Base-by-base conservation (phyloP, 2,888 invertebrate genomes). In the Slavum lentiscoides region DNA sequence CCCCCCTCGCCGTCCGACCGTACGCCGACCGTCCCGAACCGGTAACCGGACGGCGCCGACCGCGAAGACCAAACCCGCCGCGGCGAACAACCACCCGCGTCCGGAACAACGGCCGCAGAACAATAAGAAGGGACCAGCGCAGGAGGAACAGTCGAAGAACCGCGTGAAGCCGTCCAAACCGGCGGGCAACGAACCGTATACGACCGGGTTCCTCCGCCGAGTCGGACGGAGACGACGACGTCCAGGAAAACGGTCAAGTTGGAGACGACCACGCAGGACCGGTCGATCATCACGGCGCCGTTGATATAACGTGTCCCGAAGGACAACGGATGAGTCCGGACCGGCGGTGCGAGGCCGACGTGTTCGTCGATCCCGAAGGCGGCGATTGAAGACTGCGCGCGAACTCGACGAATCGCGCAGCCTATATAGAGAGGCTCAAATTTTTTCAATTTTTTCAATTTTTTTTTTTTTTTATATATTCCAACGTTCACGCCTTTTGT, bases 211-310 rank as follows among this genome's bases (percentile, higher is more conserved):
- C 2, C 4, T 30, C 30, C 1, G 30, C 67, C 67, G 49, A 43
- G 17, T 15, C 37, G 21, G 67, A 15, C 8, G 49, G 15, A 43
- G 17, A 67, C 43, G n/a, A n/a, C n/a, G n/a, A n/a, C 66, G 39
- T n/a, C 49, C 8, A 7, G 7, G 30, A 62, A 19, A 4, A n/a
- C 37, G n/a, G 17, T 21, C 64, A 66, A 39, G 19, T 0, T 64
- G 70, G 77, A 70, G 58, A 64, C 62, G 9, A 80, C 62, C 39
- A 70, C 77, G 2, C 49, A 64, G 0, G 37, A 53, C 11, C 69
- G 77, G 5, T 13, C 77, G 4, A 70, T 80, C 62, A 80, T 70
- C 17, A 64, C 15, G 0, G 70, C 55, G 21, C 77, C 70, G 19
- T 7, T 37, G 4, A 70, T 55, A n/a, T n/a, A 11, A 3, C 55